Conservation (phyloP, 2,113 vertebrate species). For the Anhinga anhinga region DNA sequence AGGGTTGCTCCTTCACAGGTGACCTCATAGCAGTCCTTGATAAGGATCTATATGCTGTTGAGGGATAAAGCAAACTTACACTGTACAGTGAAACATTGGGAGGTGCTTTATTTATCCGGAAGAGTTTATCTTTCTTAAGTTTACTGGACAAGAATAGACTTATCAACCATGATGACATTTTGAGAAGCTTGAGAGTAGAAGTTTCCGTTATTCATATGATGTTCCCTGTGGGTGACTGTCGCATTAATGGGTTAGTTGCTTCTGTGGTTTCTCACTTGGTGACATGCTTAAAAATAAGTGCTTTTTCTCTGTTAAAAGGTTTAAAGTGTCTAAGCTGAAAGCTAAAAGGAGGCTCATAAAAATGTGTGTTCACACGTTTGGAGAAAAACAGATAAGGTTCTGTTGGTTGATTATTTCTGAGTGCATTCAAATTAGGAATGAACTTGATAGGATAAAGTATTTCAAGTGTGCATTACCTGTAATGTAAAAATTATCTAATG, state of each 20-base stretch:
- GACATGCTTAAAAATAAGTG: background rate
- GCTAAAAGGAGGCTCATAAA: background rate
- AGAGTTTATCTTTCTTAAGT: background rate
- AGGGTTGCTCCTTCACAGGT: background rate
- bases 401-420: background rate
- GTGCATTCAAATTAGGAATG: background rate
- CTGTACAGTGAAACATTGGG: background rate
- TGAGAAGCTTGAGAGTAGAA: background rate
- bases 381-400: background rate
- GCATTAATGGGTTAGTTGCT: background rate
- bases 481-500: background rate
- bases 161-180: background rate
- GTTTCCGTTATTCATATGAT: background rate
- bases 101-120: background rate
- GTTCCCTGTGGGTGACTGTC: background rate
- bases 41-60: background rate
- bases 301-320: background rate
- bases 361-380: background rate
- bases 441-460: background rate
- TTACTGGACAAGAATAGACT: background rate
- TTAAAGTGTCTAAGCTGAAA: background rate
- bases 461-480: background rate
- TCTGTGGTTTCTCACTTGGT: conserved; percentile 14
- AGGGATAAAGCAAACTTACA: background rate
- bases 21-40: background rate